Evolutionary conservation across 2,888 invertebrate species (phyloP), one percentile per base, ranked within the genome.

Genomic region (Xylophagus ater): DNA sequence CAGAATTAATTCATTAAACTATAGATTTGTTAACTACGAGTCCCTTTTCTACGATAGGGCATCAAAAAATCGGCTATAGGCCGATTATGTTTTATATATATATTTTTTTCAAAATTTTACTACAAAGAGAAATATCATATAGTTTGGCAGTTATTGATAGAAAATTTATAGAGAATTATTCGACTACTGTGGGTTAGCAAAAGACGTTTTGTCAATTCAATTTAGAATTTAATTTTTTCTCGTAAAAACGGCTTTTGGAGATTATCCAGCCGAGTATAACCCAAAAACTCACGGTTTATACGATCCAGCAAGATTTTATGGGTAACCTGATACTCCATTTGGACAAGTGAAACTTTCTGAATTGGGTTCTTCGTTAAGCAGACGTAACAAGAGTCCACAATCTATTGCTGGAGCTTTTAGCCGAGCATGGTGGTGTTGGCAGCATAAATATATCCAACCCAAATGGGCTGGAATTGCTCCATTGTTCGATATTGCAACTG

Each of bases 351-450:
- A 96, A 68, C 52, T 96, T 31, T 72, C 71, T 31, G 93, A 96
- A 58, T 42, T 96, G 12, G 78, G 78, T 29, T 55, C 73, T 47
- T 96, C 96, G 94, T 52, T 96, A n/a, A 68, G 66, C 34, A 81
- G 94, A 48, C 81, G 94, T 47, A 81, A 83, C 55, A 89, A 87
- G 68, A 65, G 67, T 28, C 86, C 88, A 3, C 60, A 62, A 23
- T 79, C 84, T 7, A 39, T 84, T 2, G 66, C 65, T 43, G 76
- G 72, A 14, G 76, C 78, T 41, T 47, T 73, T 44, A 84, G 86
- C 59, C 73, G 93, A 70, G 89, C 79, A 34, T 88, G 73, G 70
- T 92, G 90, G 90, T 79, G 88, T 58, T 92, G 90, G 89, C 81
- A 86, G 54, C 84, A 88, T 65, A 89, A 87, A 62, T 92, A 87